Base-by-base conservation (phyloP, 1,140 invertebrate species). In the Gonioctena quinquepunctata region DNA sequence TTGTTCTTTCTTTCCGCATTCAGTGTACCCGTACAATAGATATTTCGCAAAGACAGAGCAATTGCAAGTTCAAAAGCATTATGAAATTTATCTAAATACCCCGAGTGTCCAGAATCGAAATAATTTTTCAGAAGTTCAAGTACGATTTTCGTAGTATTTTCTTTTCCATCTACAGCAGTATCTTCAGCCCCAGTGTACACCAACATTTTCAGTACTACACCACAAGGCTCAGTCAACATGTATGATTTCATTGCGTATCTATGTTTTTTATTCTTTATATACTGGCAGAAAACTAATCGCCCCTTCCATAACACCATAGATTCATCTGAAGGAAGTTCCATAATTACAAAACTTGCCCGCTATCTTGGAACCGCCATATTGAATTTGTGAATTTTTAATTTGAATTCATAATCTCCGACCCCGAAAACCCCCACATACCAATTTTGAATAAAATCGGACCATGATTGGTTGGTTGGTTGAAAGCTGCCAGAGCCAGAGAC, bases 41-140 rank as follows among this genome's bases (percentile, higher is more conserved):
- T 42, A 11, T 78, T 73, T 21, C 73, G 74, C n/a, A 62, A 4
- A 27, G 80, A 71, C 18, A 85, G 72, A 64, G 78, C 74, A 19
- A 74, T n/a, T 1, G 79, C 79, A n/a, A 85, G 71, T 16, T 72
- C 61, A 16, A 80, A 68, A 42, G 73, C 80, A 13, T 80, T 84
- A 66, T 85, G 84, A 67, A 77, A 84, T 71, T 84, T 83, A 52
- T 85, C 83, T 1, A 80, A 80, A 28, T 77, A 80, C 1, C 85
- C 16, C 16, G 77, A 71, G 66, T 84, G 80, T n/a, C 79, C 79
- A 52, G 66, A 74, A 73, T 79, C 50, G 18, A 81, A 69, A 70
- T 79, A 62, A 28, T 74, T 70, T 70, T 71, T 64, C 49, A 72
- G n/a, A 16, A 68, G 42, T 11, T 42, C 28, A 42, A 42, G 28